Evolutionary conservation across 2,113 vertebrate species (phyloP).

Genomic region (Syngnathoides biaculeatus): DNA sequence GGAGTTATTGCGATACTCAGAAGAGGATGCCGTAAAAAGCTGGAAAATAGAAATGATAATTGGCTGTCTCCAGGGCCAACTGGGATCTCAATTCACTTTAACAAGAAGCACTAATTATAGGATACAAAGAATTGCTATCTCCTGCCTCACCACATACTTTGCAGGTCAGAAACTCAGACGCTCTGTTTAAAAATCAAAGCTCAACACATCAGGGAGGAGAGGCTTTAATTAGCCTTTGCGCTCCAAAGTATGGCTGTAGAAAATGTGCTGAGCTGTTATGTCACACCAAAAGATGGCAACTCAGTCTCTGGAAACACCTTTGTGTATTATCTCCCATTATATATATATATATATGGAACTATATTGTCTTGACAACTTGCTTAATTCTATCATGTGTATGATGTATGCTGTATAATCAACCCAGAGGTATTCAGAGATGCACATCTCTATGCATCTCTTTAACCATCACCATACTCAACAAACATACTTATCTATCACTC

Average conservation of each 20-base stretch:
- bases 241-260: constrained; percentile 19
- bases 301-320: neutral
- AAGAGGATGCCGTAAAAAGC: constrained; percentile 34
- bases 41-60: constrained; percentile 63
- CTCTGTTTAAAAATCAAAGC: constrained; percentile 48
- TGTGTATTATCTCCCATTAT: neutral
- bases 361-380: no score
- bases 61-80: constrained; percentile 66
- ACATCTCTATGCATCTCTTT: no score
- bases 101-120: constrained; percentile 68
- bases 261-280: constrained; percentile 22
- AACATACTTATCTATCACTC: no score
- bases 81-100: constrained; percentile 69
- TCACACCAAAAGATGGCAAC: constrained; percentile 6
- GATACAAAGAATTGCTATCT: constrained; percentile 61
- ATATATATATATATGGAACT: neutral
- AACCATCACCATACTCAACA: no score
- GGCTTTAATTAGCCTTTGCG: constrained; percentile 50
- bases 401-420: neutral
- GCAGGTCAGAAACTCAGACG: constrained; percentile 62
- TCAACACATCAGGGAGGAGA: constrained; percentile 30
- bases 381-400: no score
- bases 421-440: no score
- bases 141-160: constrained; percentile 61
- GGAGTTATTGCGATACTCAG: constrained; percentile 48